Conservation (phyloP, 1,140 invertebrate genomes). For the Parasteatoda tepidariorum region DNA sequence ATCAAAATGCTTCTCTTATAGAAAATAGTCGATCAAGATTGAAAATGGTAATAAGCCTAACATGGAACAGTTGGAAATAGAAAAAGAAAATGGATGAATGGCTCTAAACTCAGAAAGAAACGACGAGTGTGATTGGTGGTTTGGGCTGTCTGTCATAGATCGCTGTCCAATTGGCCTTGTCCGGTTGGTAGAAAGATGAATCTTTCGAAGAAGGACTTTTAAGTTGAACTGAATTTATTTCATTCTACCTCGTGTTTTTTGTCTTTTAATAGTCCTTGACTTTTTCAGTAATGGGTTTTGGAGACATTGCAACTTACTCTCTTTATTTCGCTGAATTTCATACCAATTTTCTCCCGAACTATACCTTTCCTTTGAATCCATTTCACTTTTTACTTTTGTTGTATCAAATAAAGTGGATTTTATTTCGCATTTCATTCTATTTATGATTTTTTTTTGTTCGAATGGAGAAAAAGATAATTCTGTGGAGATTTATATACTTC, state of each 20-base stretch:
- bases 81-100: conserved; percentile 66
- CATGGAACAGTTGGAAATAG: conserved; percentile 68
- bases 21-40: conserved; percentile 37
- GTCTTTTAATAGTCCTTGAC: conserved; percentile 54
- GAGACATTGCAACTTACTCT: conserved; percentile 26
- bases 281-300: conserved; percentile 45
- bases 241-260: conserved; percentile 25
- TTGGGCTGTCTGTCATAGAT: conserved; percentile 43
- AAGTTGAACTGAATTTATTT: conserved; percentile 44
- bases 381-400: not conserved
- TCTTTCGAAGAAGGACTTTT: conserved; percentile 32
- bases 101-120: conserved; percentile 8
- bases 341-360: not conserved
- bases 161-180: conserved; percentile 48
- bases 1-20: conserved; percentile 17
- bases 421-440: not conserved
- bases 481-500: not conserved
- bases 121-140: conserved; percentile 37
- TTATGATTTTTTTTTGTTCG: not conserved
- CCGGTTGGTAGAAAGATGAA: conserved; percentile 42
- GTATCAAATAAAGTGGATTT: not conserved
- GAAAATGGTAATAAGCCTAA: conserved; percentile 50
- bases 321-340: conserved; percentile 26
- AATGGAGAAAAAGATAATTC: not conserved
- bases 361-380: not conserved